Evolutionary conservation across 2,888 invertebrate species (phyloP).

Genomic region (Argynnis bischoffii): DNA sequence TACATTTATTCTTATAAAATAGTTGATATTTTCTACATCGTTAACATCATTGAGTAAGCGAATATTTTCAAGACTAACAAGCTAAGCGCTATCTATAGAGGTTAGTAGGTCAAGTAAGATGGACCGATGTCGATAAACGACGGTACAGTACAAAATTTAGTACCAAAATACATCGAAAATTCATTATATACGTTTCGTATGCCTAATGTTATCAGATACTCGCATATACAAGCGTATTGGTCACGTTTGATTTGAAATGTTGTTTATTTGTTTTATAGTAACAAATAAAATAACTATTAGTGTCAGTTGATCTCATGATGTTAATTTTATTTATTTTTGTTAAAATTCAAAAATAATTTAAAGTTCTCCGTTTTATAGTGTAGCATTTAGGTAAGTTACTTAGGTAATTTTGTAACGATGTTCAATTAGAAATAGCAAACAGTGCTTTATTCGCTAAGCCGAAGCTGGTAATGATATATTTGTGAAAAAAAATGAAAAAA

Average conservation of each 20-base stretch:
- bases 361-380: neutral
- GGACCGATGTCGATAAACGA: conserved; percentile 70
- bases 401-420: neutral
- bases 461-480: conserved; percentile 31
- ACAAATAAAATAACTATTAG: too few relatives aligned
- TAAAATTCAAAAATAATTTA: neutral
- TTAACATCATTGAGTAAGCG: conserved; percentile 62
- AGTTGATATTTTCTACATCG: conserved; percentile 58
- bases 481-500: conserved; percentile 26
- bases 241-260: conserved; percentile 1
- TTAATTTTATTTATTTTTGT: neutral
- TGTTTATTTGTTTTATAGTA: too few relatives aligned
- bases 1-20: conserved; percentile 61
- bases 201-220: conserved; percentile 32
- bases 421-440: conserved; percentile 33
- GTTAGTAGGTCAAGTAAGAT: conserved; percentile 64
- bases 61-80: conserved; percentile 59
- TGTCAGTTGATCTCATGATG: too few relatives aligned
- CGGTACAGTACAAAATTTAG: conserved; percentile 73
- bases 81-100: conserved; percentile 67
- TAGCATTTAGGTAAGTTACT: neutral
- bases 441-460: conserved; percentile 40
- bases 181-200: conserved; percentile 35
- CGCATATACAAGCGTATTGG: conserved; percentile 14
- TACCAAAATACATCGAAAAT: conserved; percentile 76